These are phyloP conservation scores for Boulengeromyrus knoepffleri DNA, from an alignment of 2,113 vertebrate species.

Conservation along the genomic window DNA sequence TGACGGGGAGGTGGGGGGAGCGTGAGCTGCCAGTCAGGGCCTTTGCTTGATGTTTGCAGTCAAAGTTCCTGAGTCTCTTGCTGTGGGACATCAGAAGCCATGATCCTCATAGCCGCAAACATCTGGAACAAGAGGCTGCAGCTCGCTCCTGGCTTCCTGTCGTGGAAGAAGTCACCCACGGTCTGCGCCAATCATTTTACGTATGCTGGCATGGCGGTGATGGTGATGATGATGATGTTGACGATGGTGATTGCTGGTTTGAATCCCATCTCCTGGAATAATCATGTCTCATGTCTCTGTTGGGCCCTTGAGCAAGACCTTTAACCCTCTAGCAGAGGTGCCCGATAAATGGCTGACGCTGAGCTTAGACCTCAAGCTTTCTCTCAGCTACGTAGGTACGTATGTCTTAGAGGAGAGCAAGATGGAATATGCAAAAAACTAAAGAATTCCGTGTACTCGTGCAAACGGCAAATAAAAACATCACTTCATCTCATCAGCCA, in stretches of 20 bases:
- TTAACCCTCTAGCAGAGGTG: not conserved
- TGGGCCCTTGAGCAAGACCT: not conserved
- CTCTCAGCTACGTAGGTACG: not conserved
- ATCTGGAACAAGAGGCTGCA: not conserved
- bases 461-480: not conserved
- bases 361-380: not conserved
- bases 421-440: not conserved
- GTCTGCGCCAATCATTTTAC: no score
- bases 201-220: not conserved
- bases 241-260: not conserved
- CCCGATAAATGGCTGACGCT: not conserved
- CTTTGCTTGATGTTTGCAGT: not conserved
- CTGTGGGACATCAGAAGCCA: conserved; percentile 1
- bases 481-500: not conserved
- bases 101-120: not conserved
- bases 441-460: not conserved
- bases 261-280: not conserved
- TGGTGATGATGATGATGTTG: not conserved
- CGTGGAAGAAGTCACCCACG: not conserved
- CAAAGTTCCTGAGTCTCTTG: not conserved
- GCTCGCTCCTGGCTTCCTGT: not conserved
- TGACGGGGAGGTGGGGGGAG: not conserved
- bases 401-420: not conserved
- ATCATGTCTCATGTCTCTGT: not conserved
- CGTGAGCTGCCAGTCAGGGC: not conserved